Base-by-base conservation (phyloP, 2,113 vertebrate species). In the Eretmodus cyanostictus region DNA sequence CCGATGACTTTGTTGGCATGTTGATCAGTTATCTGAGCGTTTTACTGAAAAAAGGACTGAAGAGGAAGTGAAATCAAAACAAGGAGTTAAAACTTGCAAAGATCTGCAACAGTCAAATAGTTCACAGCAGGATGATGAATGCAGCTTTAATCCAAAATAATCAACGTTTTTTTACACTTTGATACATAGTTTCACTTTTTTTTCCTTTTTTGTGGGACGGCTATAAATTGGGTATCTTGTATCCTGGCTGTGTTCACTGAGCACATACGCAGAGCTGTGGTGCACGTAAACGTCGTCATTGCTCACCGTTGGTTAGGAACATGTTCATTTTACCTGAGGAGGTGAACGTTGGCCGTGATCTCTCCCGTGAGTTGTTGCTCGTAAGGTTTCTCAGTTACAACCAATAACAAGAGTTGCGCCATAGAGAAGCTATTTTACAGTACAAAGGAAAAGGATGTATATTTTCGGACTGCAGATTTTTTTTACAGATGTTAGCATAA, bases 391-490 rank as follows among this genome's bases (percentile, higher is more conserved):
- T 95, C 92, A 89, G 91, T 93, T 94, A 91, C 86, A 91, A 86
- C 81, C 88, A 91, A 86, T 90, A 91, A 91, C 85, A 86, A 87
- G 83, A 91, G 83, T 86, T 89, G 89, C 91, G 93, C 86, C 89
- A 92, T 88, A 93, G 87, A 93, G 94, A 95, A 93, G 92, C 90
- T 95, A 96, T 96, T 96, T 96, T 96, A 95, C 94, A 90, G 93
- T 95, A 93, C 86, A 94, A 93, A 95, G 93, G 93, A 93, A 94
- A 54, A 93, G 95, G 94, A 94, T 96, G 96, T 96, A 96, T 97
- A 96, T 96, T 96, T 96, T 96, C 93, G 95, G 93, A 95, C 89
- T 93, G 95, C 94, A 95, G 90, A 89, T 89, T 94, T 96, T 96
- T 96, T 96, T 96, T 96, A 95, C 94, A 47, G 90, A 95, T 94